Evolutionary conservation across 2,113 vertebrate genomes (phyloP).

Genomic region (Sinocyclocheilus rhinocerous): DNA sequence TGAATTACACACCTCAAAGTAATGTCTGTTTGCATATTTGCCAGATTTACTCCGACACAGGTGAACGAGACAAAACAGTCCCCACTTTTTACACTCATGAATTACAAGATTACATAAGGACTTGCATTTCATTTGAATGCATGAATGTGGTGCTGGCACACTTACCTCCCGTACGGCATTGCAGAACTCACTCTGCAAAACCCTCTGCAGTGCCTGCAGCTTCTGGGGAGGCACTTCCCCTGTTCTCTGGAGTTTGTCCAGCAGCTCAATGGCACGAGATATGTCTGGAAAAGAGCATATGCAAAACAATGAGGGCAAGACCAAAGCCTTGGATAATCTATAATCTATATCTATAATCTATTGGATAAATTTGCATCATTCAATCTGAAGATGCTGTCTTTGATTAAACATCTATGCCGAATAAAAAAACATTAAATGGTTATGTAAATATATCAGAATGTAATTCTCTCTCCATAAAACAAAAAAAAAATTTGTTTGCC

Average conservation of each 20-base stretch:
- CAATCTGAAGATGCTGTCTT: not conserved
- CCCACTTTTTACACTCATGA: not conserved
- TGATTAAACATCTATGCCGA: not conserved
- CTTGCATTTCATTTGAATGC: not conserved
- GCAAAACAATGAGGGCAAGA: slow-evolving; percentile 24
- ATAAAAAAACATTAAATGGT: not conserved
- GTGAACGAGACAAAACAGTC: not conserved
- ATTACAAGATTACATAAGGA: not conserved
- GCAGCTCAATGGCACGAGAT: slow-evolving; percentile 93
- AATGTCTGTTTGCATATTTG: not conserved
- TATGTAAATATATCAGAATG: too few species aligned
- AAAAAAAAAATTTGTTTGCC: too few species aligned
- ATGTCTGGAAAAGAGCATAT: slow-evolving; percentile 80
- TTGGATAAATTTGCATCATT: not conserved
- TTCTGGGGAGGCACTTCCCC: slow-evolving; percentile 97
- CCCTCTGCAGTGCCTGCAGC: slow-evolving; percentile 94
- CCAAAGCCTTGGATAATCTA: not conserved
- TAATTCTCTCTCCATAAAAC: too few species aligned
- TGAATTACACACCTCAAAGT: not conserved
- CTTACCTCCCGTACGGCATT: slow-evolving; percentile 94
- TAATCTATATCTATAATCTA: too few species aligned
- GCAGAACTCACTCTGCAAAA: slow-evolving; percentile 98
- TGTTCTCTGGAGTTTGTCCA: slow-evolving; percentile 95
- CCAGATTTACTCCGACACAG: not conserved
- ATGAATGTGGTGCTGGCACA: not conserved